A percentile compares a stretch with the other conserved stretches of the same genome.
phyloP scores from a whole-genome alignment of 2,797 vertebrate genomes.

The Notamacropus eugenii region DNA sequence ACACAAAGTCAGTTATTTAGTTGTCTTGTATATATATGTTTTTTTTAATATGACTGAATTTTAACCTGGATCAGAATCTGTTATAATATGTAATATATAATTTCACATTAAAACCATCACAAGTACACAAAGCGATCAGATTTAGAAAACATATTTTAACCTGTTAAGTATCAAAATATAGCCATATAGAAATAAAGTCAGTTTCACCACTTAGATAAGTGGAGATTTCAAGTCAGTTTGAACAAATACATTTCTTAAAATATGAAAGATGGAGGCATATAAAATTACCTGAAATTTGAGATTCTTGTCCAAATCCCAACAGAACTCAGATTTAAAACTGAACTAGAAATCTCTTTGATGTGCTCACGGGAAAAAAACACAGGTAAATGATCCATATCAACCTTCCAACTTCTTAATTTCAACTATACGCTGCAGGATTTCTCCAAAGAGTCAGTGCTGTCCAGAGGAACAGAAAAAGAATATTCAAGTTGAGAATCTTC shows the following conservation, averaged over 20 bases:
- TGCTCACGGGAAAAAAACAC: rapidly evolving
- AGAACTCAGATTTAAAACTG: background rate
- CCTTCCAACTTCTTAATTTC: slow-evolving; percentile 49
- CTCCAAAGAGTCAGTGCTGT: slow-evolving; percentile 54
- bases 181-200: background rate
- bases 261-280: background rate
- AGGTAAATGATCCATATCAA: slow-evolving; percentile 29
- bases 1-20: background rate
- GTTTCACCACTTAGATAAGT: background rate
- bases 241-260: slow-evolving; percentile 34
- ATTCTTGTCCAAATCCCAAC: rapidly evolving
- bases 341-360: rapidly evolving
- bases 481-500: background rate
- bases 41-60: background rate
- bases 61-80: background rate
- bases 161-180: background rate
- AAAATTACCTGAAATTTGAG: slow-evolving; percentile 58
- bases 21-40: background rate
- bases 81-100: background rate
- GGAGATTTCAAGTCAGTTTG: background rate
- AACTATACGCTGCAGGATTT: slow-evolving; percentile 18
- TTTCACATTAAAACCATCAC: background rate
- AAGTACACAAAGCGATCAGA: background rate
- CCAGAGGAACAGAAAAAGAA: slow-evolving; percentile 12
- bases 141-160: background rate